Percentiles rank a stretch among this genome's conserved stretches.
Evolutionary conservation across 92 coral and sea anemone species (phyloP).

Genomic region (Galaxea fascicularis): DNA sequence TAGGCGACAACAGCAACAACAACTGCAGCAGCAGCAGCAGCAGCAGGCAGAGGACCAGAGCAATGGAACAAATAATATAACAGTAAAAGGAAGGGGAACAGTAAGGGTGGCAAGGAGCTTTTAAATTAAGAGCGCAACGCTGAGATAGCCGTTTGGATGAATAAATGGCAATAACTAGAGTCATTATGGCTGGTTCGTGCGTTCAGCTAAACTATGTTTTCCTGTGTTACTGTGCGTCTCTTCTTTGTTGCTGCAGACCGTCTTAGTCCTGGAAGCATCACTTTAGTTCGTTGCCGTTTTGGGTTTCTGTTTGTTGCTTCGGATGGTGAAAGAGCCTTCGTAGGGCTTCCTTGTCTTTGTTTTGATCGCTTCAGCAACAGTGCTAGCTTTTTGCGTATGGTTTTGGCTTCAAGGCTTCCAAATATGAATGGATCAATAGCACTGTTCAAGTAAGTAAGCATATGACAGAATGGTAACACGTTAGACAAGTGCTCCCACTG

Average conservation of each 20-base stretch:
- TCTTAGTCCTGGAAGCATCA: neutral
- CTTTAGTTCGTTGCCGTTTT: neutral
- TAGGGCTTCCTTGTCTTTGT: neutral
- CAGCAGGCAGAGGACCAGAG: too few relatives aligned
- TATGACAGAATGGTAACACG: slow-evolving; percentile 54
- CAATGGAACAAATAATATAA: too few relatives aligned
- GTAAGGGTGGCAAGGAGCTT: too few relatives aligned
- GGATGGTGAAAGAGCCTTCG: neutral
- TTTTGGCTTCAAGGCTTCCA: slow-evolving; percentile 54
- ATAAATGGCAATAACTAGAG: too few relatives aligned
- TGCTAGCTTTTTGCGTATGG: neutral
- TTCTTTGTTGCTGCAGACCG: neutral
- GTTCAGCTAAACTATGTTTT: neutral
- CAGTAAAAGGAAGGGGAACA: too few relatives aligned
- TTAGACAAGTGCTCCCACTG: slow-evolving; percentile 44
- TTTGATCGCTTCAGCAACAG: neutral
- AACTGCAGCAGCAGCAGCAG: too few relatives aligned
- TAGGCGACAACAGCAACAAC: too few relatives aligned
- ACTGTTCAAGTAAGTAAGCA: slow-evolving; percentile 72
- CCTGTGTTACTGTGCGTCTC: neutral
- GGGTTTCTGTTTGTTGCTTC: neutral
- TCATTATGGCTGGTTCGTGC: too few relatives aligned
- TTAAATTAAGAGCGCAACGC: too few relatives aligned
- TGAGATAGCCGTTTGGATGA: too few relatives aligned
- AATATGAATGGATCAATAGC: slow-evolving; percentile 83